phyloP scores from a whole-genome alignment of 2,113 vertebrate genomes.

The western clawed frog (Xenopus tropicalis) region DNA sequence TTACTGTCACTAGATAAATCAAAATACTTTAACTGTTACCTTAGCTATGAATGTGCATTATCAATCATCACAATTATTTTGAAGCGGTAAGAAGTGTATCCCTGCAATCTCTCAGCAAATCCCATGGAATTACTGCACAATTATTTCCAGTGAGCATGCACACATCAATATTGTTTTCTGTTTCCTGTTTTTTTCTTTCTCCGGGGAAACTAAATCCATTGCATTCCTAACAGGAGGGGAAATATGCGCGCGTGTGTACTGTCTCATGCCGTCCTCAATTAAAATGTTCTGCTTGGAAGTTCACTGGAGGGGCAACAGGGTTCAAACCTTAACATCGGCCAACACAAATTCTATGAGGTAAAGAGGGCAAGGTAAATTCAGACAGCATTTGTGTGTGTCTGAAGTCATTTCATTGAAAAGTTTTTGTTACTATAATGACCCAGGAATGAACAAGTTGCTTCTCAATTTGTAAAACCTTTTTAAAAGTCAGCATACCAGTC shows the following conservation, averaged over 20 bases:
- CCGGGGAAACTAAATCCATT: conserved; percentile 47
- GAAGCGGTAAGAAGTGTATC: neutral
- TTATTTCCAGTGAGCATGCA: conserved; percentile 33
- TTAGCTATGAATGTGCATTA: neutral
- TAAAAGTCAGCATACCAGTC: no score
- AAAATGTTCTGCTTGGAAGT: conserved; percentile 58
- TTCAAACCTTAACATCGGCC: conserved; percentile 56
- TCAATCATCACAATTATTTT: conserved; percentile 1
- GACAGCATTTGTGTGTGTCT: conserved; percentile 47
- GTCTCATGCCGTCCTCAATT: conserved; percentile 61
- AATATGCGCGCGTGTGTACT: conserved; percentile 49
- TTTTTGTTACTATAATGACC: no score
- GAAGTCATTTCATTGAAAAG: no score
- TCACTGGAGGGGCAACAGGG: conserved; percentile 65
- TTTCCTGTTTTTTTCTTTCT: conserved; percentile 46
- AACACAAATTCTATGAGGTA: conserved; percentile 54
- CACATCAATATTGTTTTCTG: conserved; percentile 20
- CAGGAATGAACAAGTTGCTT: no score
- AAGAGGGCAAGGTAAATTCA: conserved; percentile 45
- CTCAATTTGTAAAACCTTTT: no score
- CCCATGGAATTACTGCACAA: conserved; percentile 14
- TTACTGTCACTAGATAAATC: neutral
- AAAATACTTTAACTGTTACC: neutral
- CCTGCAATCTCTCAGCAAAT: conserved; percentile 1
- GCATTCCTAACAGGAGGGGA: conserved; percentile 47